Percentiles rank a stretch among this genome's conserved stretches.
Conservation (phyloP, 1,140 invertebrate genomes). For the Archivesica marissinica region DNA sequence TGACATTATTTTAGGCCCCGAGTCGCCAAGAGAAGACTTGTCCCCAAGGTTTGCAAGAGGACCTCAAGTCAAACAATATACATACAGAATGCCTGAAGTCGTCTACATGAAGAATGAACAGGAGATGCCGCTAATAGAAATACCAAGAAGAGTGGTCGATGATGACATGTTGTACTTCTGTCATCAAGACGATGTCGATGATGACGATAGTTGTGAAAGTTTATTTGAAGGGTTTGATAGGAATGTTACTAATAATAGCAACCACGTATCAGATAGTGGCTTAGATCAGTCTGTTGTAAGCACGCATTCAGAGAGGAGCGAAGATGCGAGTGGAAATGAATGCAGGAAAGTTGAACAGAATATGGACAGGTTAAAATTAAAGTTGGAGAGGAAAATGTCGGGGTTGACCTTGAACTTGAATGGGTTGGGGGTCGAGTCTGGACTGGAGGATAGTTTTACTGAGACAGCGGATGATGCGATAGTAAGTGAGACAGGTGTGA, state of each 20-base stretch:
- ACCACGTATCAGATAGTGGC: background rate
- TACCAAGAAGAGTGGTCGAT: conserved; percentile 41
- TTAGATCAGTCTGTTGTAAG: conserved; percentile 28
- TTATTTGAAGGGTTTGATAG: conserved; percentile 49
- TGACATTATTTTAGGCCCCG: conserved; percentile 21
- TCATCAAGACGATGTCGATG: conserved; percentile 44
- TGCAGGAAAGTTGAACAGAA: conserved; percentile 22
- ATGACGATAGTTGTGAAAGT: conserved; percentile 32
- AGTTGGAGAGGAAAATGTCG: conserved; percentile 4
- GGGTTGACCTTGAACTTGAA: conserved; percentile 11
- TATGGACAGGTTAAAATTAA: conserved; percentile 23
- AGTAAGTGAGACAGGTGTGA: background rate
- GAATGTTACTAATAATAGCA: background rate
- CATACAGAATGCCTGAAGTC: conserved; percentile 57
- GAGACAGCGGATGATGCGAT: background rate
- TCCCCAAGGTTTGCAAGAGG: background rate
- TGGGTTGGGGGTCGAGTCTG: background rate
- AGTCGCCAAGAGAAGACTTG: background rate
- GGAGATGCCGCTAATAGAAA: conserved; percentile 57
- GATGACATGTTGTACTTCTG: conserved; percentile 62
- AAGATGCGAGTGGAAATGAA: background rate
- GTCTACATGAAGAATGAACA: conserved; percentile 63
- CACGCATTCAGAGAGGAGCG: conserved; percentile 13
- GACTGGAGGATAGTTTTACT: background rate
- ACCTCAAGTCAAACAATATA: conserved; percentile 29